phyloP scores from a whole-genome alignment of 2,797 vertebrate species.

The Hippoglossus hippoglossus region DNA sequence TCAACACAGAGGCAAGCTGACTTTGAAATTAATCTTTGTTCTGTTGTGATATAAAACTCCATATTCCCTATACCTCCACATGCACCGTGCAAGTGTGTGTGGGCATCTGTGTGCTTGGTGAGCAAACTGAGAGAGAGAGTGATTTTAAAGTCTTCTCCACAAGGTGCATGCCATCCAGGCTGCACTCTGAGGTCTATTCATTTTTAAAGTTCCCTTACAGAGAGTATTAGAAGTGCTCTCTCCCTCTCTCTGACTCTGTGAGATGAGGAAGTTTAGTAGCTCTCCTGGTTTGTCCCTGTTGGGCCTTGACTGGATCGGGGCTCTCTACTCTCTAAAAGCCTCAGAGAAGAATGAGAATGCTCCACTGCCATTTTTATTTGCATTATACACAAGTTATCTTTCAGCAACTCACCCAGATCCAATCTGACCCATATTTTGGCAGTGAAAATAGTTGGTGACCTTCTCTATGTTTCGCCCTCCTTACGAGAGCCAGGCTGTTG shows the following conservation, averaged over 20 bases:
- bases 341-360: conserved; percentile 42
- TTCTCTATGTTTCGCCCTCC: conserved; percentile 74
- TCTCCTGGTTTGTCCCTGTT: conserved; percentile 41
- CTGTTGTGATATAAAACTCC: conserved; percentile 58
- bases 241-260: conserved; percentile 33
- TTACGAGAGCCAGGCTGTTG: conserved; percentile 71
- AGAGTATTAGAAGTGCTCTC: conserved; percentile 60
- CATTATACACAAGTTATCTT: conserved; percentile 36
- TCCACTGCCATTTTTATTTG: conserved; percentile 18
- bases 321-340: conserved; percentile 58
- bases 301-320: conserved; percentile 36
- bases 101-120: conserved; percentile 64
- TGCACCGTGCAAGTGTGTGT: conserved; percentile 67
- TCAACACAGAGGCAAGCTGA: conserved; percentile 61
- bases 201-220: conserved; percentile 73
- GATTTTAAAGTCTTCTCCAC: conserved; percentile 59
- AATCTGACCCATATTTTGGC: conserved; percentile 76
- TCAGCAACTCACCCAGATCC: conserved; percentile 62
- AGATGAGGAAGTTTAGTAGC: conserved; percentile 48
- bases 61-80: conserved; percentile 59
- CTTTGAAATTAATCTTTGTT: conserved; percentile 74
- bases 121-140: conserved; percentile 57
- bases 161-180: conserved; percentile 63
- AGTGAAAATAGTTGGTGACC: conserved; percentile 75
- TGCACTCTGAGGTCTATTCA: conserved; percentile 75